These are phyloP conservation scores for Julus scanicus DNA, from an alignment of 2,888 invertebrate genomes.

Conservation along the genomic window DNA sequence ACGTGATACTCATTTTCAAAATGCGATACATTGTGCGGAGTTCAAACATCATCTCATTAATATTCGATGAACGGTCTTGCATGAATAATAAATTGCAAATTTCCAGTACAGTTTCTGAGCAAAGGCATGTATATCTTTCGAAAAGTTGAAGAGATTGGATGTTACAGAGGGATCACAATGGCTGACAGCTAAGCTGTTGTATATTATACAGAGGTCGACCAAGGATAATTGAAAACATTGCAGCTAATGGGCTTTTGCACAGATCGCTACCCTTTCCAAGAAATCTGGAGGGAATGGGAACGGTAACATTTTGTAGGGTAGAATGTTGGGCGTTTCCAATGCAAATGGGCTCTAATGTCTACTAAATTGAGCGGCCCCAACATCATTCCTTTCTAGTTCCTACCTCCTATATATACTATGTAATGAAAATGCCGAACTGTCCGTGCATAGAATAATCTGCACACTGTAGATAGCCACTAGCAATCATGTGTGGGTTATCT, in stretches of 20 bases:
- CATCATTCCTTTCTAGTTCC: not conserved
- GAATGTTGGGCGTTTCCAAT: not conserved
- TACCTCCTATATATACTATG: too few relatives aligned
- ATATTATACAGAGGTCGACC: not conserved
- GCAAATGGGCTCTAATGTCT: slow-evolving; percentile 6
- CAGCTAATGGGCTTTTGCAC: slow-evolving; percentile 21
- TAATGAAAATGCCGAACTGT: slow-evolving; percentile 39
- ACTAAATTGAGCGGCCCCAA: not conserved
- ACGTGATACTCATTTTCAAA: not conserved
- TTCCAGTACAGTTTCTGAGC: not conserved
- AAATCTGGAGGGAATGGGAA: not conserved
- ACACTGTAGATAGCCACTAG: not conserved
- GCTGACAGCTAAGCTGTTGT: slow-evolving; percentile 14
- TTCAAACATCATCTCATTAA: not conserved
- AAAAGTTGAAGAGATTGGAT: not conserved
- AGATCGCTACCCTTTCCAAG: not conserved
- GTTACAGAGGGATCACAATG: not conserved
- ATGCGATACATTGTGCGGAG: not conserved
- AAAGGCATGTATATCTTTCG: not conserved
- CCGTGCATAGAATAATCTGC: not conserved
- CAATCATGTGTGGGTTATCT: not conserved
- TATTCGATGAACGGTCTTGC: slow-evolving; percentile 14
- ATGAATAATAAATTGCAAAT: not conserved
- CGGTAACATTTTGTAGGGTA: not conserved
- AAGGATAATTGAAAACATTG: slow-evolving; percentile 30